Evolutionary conservation across 2,888 invertebrate species (phyloP).

Genomic region (Penaeus monodon): DNA sequence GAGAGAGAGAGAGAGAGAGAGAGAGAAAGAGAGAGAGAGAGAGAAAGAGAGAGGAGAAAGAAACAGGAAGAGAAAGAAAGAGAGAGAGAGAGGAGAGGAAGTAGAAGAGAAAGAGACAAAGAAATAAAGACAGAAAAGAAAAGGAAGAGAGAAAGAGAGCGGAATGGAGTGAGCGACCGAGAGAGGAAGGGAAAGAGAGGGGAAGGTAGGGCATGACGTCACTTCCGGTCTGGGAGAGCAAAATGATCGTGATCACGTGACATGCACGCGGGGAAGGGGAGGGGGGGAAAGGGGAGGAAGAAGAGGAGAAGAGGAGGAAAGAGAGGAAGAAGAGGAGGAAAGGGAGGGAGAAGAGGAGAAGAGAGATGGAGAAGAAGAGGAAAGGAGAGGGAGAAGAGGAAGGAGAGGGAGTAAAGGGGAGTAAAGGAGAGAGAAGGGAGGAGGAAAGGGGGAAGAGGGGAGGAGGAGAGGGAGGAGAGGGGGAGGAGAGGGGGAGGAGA

Average conservation of each 20-base stretch:
- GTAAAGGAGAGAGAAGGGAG: too few relatives aligned
- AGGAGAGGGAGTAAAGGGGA: background rate
- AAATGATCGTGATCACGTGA: too few relatives aligned
- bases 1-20: conserved; percentile 25
- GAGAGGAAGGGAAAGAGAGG: conserved; percentile 1
- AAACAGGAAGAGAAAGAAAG: conserved; percentile 20
- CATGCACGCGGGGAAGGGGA: too few relatives aligned
- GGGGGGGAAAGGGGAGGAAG: background rate
- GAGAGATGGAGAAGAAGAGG: background rate
- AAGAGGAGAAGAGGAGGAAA: background rate
- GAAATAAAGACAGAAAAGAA: conserved; percentile 11
- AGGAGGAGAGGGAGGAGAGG: too few relatives aligned
- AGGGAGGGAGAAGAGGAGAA: background rate
- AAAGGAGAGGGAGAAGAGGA: background rate
- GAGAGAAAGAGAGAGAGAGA: conserved; percentile 18
- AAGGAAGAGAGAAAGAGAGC: conserved; percentile 5
- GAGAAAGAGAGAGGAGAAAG: background rate
- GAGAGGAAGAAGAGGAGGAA: background rate
- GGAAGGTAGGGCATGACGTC: background rate
- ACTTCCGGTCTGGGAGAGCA: too few relatives aligned
- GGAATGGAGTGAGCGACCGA: background rate
- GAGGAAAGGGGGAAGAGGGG: too few relatives aligned
- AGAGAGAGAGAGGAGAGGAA: conserved; percentile 12
- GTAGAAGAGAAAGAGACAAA: conserved; percentile 10
- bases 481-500: too few relatives aligned